Percentiles rank a stretch among this genome's conserved stretches.
Evolutionary conservation across 2,113 vertebrate species (phyloP).

Genomic region (Microcebus ravelobensis): DNA sequence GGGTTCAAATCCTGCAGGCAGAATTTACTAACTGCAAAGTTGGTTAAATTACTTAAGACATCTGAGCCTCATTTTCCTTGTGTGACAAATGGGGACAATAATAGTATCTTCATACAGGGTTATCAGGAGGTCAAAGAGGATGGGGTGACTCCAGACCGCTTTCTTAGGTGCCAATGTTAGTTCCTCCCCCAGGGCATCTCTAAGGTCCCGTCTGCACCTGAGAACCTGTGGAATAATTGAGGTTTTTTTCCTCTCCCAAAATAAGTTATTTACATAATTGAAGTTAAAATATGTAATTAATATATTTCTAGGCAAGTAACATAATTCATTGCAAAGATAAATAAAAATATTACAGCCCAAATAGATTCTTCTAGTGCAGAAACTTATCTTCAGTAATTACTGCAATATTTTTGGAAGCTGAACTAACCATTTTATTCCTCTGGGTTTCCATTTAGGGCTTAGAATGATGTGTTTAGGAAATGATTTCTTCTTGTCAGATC

Average conservation of each 20-base stretch:
- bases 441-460: neutral
- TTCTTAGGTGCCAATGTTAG: neutral
- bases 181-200: neutral
- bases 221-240: neutral
- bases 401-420: neutral
- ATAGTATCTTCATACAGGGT: neutral
- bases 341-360: neutral
- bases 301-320: neutral
- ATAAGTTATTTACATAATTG: neutral
- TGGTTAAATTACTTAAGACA: neutral
- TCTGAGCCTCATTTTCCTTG: neutral
- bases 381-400: neutral
- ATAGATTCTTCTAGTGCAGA: neutral
- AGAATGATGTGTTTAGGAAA: neutral
- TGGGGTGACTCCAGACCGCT: neutral
- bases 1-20: neutral
- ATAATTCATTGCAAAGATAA: constrained; percentile 16
- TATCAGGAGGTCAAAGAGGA: neutral
- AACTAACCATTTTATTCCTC: neutral
- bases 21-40: neutral
- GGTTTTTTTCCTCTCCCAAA: neutral
- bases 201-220: neutral
- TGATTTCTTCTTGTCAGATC: neutral
- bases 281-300: neutral
- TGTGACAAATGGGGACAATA: neutral